phyloP scores from a whole-genome alignment of 2,888 invertebrate genomes.

The Lasiommata megera region DNA sequence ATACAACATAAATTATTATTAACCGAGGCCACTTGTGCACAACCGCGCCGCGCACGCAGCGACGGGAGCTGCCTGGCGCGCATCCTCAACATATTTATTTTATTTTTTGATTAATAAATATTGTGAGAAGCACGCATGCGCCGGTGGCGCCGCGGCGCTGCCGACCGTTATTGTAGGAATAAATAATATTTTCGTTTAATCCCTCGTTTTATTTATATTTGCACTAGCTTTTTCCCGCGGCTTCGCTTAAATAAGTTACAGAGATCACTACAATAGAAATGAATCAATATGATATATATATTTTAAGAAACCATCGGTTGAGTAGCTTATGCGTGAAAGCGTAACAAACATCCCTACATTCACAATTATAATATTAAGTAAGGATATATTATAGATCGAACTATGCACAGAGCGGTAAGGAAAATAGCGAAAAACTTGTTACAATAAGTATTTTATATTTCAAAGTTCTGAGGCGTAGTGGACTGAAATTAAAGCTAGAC shows the following conservation, averaged over 20 bases:
- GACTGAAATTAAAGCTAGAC: too few relatives aligned
- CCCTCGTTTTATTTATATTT: conserved; percentile 51
- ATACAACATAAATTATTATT: conserved; percentile 47
- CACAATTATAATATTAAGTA: too few relatives aligned
- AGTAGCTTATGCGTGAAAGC: too few relatives aligned
- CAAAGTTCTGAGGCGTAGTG: too few relatives aligned
- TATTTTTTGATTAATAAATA: conserved; percentile 68
- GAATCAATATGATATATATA: too few relatives aligned
- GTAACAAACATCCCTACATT: too few relatives aligned
- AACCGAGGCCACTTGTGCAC: conserved; percentile 68
- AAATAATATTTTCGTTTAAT: conserved; percentile 81
- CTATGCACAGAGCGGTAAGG: too few relatives aligned
- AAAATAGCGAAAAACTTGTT: too few relatives aligned
- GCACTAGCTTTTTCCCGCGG: neutral
- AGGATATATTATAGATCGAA: too few relatives aligned
- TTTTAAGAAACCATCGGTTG: too few relatives aligned
- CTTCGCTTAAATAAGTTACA: neutral
- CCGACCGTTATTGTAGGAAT: conserved; percentile 76
- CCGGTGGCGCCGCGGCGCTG: conserved; percentile 51
- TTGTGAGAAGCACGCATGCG: conserved; percentile 74
- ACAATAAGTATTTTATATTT: too few relatives aligned
- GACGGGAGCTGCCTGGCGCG: conserved; percentile 55
- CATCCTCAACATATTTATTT: conserved; percentile 72
- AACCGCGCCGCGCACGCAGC: conserved; percentile 44
- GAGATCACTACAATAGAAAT: too few relatives aligned